These are phyloP conservation scores for Enteromius unitaeniatus DNA, from an alignment of 2,797 vertebrate genomes.

Conservation along the genomic window DNA sequence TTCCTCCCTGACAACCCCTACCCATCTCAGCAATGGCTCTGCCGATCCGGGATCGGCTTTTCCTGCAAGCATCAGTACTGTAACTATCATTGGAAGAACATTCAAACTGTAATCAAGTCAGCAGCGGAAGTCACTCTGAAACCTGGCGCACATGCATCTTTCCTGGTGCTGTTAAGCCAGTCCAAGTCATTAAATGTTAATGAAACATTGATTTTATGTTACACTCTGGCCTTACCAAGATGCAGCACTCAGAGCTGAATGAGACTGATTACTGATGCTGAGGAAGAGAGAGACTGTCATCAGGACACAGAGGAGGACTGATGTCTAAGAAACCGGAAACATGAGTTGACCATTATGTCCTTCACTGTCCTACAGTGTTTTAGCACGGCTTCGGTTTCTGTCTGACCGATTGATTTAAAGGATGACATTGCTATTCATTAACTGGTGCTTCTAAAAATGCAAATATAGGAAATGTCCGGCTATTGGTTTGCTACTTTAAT, in stretches of 20 bases:
- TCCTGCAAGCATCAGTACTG: slow-evolving; percentile 21
- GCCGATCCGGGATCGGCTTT: slow-evolving; percentile 52
- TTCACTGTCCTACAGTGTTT: slow-evolving; percentile 76
- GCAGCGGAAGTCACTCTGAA: slow-evolving; percentile 49
- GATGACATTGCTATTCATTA: slow-evolving; percentile 1
- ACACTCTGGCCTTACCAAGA: slow-evolving; percentile 75
- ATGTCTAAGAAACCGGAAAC: slow-evolving; percentile 78
- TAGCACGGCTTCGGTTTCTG: background rate
- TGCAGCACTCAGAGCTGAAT: slow-evolving; percentile 71
- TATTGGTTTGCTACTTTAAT: background rate
- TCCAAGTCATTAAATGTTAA: slow-evolving; percentile 85
- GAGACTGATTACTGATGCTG: slow-evolving; percentile 40
- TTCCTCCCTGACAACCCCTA: slow-evolving; percentile 36
- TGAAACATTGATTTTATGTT: slow-evolving; percentile 86
- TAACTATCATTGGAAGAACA: slow-evolving; percentile 34
- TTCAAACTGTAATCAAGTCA: slow-evolving; percentile 52
- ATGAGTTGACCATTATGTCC: slow-evolving; percentile 78
- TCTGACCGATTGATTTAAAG: background rate
- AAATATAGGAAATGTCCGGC: background rate
- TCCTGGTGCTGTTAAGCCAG: slow-evolving; percentile 81
- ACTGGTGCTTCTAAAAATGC: background rate
- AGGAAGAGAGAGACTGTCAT: slow-evolving; percentile 79
- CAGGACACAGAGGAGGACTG: slow-evolving; percentile 77
- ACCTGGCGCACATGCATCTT: slow-evolving; percentile 76
- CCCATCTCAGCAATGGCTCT: slow-evolving; percentile 14